Conservation (phyloP, 2,797 vertebrate genomes). For the Nyctalus aviator region DNA sequence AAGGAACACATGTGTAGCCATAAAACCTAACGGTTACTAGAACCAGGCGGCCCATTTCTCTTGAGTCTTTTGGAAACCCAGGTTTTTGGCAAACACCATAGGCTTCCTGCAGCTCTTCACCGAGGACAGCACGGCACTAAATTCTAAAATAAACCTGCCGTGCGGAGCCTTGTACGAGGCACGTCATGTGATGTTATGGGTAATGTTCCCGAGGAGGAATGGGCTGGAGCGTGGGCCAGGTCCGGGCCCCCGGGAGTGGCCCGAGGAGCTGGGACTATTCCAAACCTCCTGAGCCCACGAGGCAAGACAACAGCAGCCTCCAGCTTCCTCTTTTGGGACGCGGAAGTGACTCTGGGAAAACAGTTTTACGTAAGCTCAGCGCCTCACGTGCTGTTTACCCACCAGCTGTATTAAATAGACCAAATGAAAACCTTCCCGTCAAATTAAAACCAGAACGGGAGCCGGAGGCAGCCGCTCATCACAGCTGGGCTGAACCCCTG, state of each 20-base stretch:
- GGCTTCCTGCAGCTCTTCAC: conserved; percentile 38
- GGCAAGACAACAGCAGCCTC: not conserved
- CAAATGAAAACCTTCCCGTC: conserved; percentile 48
- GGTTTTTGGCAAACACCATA: not conserved
- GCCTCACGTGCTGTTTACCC: conserved; percentile 25
- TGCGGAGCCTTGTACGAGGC: not conserved
- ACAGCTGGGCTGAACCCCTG: conserved; percentile 73
- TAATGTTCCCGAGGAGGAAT: not conserved
- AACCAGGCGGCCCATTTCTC: not conserved
- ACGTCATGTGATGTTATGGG: not conserved
- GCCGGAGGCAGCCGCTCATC: conserved; percentile 71
- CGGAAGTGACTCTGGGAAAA: not conserved
- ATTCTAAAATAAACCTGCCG: not conserved
- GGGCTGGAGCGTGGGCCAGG: not conserved
- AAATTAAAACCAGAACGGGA: conserved; percentile 68
- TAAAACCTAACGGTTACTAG: not conserved
- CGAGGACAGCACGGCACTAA: not conserved
- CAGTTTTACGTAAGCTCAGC: not conserved
- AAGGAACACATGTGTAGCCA: not conserved
- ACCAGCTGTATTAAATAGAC: not conserved
- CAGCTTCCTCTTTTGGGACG: not conserved
- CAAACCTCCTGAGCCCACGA: not conserved
- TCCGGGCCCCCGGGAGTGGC: too few species aligned
- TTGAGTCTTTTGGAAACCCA: not conserved
- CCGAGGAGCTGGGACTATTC: not conserved